phyloP scores from a whole-genome alignment of 2,797 vertebrate genomes.

The Cyclopterus lumpus region DNA sequence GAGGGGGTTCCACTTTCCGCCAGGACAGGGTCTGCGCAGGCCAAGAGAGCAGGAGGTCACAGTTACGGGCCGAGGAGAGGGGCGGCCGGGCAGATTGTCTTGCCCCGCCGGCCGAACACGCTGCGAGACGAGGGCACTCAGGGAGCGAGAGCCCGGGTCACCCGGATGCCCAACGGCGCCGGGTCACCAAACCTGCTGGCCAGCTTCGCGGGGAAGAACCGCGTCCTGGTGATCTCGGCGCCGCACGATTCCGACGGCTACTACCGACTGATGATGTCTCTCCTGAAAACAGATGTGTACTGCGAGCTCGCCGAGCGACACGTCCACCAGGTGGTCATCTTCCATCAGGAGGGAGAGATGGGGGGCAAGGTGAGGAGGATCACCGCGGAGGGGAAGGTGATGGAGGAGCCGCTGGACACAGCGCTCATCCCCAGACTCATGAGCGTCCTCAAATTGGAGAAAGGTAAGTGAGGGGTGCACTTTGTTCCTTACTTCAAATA shows the following conservation, averaged over 20 bases:
- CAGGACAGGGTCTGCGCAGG: background rate
- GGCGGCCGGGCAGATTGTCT: conserved; percentile 49
- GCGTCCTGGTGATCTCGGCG: conserved; percentile 94
- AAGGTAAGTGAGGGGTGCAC: conserved; percentile 75
- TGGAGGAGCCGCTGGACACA: conserved; percentile 92
- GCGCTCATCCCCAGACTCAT: conserved; percentile 92
- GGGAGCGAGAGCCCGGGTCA: conserved; percentile 77
- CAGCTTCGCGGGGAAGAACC: conserved; percentile 94
- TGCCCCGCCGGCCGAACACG: conserved; percentile 68
- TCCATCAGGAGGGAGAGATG: conserved; percentile 94
- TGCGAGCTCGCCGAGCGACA: conserved; percentile 96
- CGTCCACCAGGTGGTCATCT: conserved; percentile 94
- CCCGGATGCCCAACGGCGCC: conserved; percentile 86
- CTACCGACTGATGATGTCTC: conserved; percentile 97
- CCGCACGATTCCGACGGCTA: conserved; percentile 96
- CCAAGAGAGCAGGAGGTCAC: conserved; percentile 41
- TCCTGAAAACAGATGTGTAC: conserved; percentile 94
- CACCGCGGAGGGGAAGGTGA: conserved; percentile 90
- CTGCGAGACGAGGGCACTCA: conserved; percentile 86
- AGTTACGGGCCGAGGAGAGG: conserved; percentile 60
- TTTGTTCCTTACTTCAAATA: too few species aligned
- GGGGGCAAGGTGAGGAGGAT: conserved; percentile 93
- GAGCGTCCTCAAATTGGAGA: conserved; percentile 95
- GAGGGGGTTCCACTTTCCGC: conserved; percentile 31
- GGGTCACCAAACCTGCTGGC: conserved; percentile 93